Evolutionary conservation across 2,888 invertebrate species (phyloP).

Genomic region (Xylophagus ater): DNA sequence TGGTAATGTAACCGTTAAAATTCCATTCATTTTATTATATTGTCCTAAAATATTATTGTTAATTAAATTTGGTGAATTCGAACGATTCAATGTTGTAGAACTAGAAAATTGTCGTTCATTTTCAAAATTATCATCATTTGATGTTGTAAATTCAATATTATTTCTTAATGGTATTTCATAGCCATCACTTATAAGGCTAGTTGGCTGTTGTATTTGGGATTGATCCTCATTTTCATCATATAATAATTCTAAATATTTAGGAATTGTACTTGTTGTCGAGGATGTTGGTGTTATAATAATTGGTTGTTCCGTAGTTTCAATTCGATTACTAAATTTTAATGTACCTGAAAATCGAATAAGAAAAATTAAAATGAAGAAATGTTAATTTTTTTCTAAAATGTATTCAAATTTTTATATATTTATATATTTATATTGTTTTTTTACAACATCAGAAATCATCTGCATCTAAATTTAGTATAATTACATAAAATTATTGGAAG

Average conservation of each 20-base stretch:
- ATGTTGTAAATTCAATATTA: not conserved
- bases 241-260: constrained; percentile 57
- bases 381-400: too few relatives aligned
- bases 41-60: constrained; percentile 13
- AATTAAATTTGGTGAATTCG: constrained; percentile 14
- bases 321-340: constrained; percentile 14
- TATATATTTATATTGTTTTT: too few relatives aligned
- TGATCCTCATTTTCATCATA: constrained; percentile 44
- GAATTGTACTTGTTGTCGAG: constrained; percentile 23
- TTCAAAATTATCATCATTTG: not conserved
- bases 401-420: too few relatives aligned
- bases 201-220: too few relatives aligned
- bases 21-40: constrained; percentile 13
- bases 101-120: constrained; percentile 19
- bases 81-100: constrained; percentile 20
- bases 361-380: constrained; percentile 1
- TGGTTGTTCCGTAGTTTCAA: constrained; percentile 18
- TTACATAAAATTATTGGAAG: too few relatives aligned
- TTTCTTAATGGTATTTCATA: constrained; percentile 20
- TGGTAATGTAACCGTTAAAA: constrained; percentile 13
- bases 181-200: constrained; percentile 16
- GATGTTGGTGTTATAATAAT: constrained; percentile 18
- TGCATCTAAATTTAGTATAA: too few relatives aligned
- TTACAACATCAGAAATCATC: too few relatives aligned
- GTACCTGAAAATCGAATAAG: constrained; percentile 11